phyloP scores from a whole-genome alignment of 2,888 invertebrate species.

The Blastobasis adustella region DNA sequence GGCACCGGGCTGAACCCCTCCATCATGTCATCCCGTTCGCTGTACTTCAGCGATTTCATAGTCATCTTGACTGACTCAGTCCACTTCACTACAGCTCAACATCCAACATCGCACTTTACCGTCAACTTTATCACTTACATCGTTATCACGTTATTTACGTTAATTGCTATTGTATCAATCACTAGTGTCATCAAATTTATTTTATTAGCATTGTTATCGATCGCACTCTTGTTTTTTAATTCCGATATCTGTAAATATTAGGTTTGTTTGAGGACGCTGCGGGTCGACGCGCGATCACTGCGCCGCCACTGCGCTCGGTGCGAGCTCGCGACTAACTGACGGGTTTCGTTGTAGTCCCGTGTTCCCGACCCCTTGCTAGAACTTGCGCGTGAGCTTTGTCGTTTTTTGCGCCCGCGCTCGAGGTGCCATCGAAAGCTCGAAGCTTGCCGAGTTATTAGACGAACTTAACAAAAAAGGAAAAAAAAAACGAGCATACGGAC shows the following conservation, averaged over 20 bases:
- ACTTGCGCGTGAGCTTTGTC: slow-evolving; percentile 57
- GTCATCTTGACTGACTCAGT: slow-evolving; percentile 66
- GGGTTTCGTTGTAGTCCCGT: slow-evolving; percentile 18
- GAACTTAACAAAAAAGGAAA: slow-evolving; percentile 58
- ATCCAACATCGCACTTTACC: slow-evolving; percentile 51
- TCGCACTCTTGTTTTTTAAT: slow-evolving; percentile 2
- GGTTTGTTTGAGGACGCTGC: neutral
- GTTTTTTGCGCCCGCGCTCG: slow-evolving; percentile 71
- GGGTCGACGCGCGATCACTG: slow-evolving; percentile 10
- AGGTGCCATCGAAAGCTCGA: slow-evolving; percentile 73
- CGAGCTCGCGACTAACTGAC: slow-evolving; percentile 50
- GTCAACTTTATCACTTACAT: slow-evolving; percentile 58
- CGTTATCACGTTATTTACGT: slow-evolving; percentile 39
- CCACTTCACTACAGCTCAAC: slow-evolving; percentile 55
- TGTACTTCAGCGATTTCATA: slow-evolving; percentile 77
- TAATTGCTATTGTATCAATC: slow-evolving; percentile 24
- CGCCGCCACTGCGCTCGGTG: slow-evolving; percentile 22
- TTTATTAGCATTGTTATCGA: slow-evolving; percentile 2
- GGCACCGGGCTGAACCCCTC: slow-evolving; percentile 74
- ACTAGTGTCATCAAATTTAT: slow-evolving; percentile 14
- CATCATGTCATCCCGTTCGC: slow-evolving; percentile 72
- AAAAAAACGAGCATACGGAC: slow-evolving; percentile 56
- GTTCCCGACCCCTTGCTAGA: slow-evolving; percentile 56
- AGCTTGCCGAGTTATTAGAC: slow-evolving; percentile 70
- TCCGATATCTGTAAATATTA: neutral